Evolutionary conservation across 2,113 vertebrate species (phyloP).

Genomic region (Syngnathus floridae): DNA sequence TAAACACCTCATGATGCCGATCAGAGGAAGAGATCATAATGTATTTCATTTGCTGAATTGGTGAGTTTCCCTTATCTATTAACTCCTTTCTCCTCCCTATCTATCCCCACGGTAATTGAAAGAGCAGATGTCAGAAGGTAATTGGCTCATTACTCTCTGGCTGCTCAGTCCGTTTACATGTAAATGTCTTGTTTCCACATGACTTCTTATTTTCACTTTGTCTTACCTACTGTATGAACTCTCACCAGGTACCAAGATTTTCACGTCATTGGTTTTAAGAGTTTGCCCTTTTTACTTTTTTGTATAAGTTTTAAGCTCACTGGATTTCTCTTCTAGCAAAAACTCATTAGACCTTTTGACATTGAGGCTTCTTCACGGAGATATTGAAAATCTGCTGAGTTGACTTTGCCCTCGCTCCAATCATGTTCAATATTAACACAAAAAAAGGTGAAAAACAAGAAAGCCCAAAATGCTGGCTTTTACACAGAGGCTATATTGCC

Average conservation of each 20-base stretch:
- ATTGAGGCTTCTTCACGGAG: neutral
- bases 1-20: constrained; percentile 27
- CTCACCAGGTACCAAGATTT: neutral
- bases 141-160: constrained; percentile 58
- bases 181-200: constrained; percentile 29
- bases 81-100: constrained; percentile 32
- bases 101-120: constrained; percentile 46
- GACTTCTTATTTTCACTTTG: constrained; percentile 42
- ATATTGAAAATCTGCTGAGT: neutral
- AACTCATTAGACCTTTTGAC: neutral
- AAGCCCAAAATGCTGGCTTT: neutral
- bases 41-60: constrained; percentile 49
- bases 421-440: neutral
- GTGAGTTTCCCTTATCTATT: constrained; percentile 49
- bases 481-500: neutral
- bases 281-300: neutral
- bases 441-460: neutral
- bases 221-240: neutral
- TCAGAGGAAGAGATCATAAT: constrained; percentile 39
- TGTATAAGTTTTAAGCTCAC: neutral
- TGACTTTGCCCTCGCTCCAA: neutral
- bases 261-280: neutral
- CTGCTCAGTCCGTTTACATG: constrained; percentile 33
- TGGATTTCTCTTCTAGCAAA: neutral
- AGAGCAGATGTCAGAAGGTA: constrained; percentile 58